Conservation (phyloP, 2,797 vertebrate genomes). For the Pipistrellus pygmaeus region DNA sequence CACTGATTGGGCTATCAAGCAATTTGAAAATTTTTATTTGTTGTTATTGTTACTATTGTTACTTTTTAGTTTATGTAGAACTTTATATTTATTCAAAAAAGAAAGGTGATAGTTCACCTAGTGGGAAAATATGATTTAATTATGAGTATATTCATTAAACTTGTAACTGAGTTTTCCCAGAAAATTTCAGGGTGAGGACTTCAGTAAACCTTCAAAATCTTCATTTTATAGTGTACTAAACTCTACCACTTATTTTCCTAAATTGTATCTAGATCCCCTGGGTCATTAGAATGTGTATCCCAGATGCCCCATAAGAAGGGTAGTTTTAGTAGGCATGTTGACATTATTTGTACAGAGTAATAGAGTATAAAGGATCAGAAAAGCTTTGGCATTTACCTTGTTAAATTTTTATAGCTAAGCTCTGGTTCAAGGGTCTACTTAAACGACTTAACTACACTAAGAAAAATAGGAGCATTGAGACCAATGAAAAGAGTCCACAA, state of each 20-base stretch:
- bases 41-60: neutral
- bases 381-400: conserved; percentile 66
- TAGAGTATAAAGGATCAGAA: conserved; percentile 66
- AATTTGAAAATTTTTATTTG: neutral
- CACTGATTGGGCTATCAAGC: neutral
- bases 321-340: conserved; percentile 65
- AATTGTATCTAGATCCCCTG: conserved; percentile 51
- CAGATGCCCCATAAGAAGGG: conserved; percentile 49
- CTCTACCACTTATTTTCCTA: conserved; percentile 68
- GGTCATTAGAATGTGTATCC: conserved; percentile 61
- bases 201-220: conserved; percentile 63
- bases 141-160: neutral
- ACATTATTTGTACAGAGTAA: conserved; percentile 69
- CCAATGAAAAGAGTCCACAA: conserved; percentile 68
- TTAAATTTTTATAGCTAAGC: conserved; percentile 53
- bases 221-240: conserved; percentile 64
- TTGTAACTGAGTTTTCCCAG: conserved; percentile 57
- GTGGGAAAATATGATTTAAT: neutral
- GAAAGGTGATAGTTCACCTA: neutral
- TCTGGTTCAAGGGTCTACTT: conserved; percentile 71
- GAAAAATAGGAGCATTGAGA: conserved; percentile 73
- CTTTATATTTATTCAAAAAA: conserved; percentile 4
- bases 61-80: conserved; percentile 2
- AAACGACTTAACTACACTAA: conserved; percentile 65
- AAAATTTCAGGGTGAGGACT: conserved; percentile 41